Base-by-base conservation (phyloP, 2,888 invertebrate species). In the Smittia aterrima region DNA sequence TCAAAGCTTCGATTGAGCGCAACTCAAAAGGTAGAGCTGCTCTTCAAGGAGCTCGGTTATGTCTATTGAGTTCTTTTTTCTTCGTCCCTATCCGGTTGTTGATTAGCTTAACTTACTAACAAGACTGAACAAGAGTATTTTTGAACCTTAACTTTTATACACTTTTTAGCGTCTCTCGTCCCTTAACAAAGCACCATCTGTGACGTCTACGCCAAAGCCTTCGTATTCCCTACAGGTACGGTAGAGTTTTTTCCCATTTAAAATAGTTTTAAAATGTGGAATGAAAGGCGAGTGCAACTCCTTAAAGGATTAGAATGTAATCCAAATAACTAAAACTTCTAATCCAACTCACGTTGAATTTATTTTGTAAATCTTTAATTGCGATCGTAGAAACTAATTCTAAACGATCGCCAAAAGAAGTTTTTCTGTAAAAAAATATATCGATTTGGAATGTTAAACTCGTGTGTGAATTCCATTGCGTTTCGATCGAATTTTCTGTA, bases 1-100 rank as follows among this genome's bases (percentile, higher is more conserved):
- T 83, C 83, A 77, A 82, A 83, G 74, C 78, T 83, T 77, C 80
- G 83, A 78, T 81, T 82, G 81, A 82, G 79, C 79, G 58, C 72
- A 40, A 72, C 62, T 25, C 72, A 72, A 20, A 72, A 72, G 72
- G 72, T 72, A 72, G 27, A 24, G 18, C 64, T 22, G 58, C n/a
- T 47, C 18, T 16, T 47, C 18, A 18, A 58, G 7, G 20, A 24
- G 2, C 58, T 64, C n/a, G n/a, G 64, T 64, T 64, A 27, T 64
- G 27, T 27, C 7, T 18, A 13, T 40, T 20, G 27, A 67, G 41
- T 20, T 22, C 18, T 20, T 67, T 18, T 67, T 20, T 38, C 20
- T 16, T 70, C 27, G 41, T 7, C 24, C 4, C n/a, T 47, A 13
- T 25, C 47, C 16, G 13, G 20, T 53, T 25, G 24, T 25, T 9